phyloP scores from a whole-genome alignment of 2,113 vertebrate species.

The Uria lomvia region DNA sequence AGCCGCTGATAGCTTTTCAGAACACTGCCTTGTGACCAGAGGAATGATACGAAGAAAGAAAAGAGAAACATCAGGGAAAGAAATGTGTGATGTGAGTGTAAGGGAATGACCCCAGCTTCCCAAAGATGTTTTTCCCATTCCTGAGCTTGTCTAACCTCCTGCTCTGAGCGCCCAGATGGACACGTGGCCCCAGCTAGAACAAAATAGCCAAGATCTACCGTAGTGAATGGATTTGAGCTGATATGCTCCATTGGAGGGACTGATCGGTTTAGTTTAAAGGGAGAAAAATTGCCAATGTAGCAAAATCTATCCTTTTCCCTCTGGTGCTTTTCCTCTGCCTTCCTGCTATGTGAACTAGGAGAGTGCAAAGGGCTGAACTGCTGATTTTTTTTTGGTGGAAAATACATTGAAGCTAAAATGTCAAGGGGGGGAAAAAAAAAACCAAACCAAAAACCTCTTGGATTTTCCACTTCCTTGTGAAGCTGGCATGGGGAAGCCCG shows the following conservation, averaged over 20 bases:
- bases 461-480: background rate
- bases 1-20: background rate
- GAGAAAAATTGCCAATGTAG: background rate
- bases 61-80: background rate
- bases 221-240: background rate
- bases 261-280: background rate
- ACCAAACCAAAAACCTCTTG: background rate
- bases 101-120: background rate
- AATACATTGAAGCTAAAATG: background rate
- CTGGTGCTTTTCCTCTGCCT: background rate
- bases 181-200: background rate
- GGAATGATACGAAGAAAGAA: background rate
- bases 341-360: background rate
- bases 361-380: background rate
- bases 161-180: background rate
- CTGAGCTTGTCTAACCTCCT: background rate
- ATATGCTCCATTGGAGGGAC: background rate
- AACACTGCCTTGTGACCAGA: background rate
- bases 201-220: background rate
- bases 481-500: background rate
- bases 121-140: background rate
- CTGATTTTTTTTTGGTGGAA: background rate
- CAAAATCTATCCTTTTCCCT: background rate
- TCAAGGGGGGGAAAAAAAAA: background rate
- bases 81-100: background rate